A percentile compares a stretch with the other conserved stretches of the same genome.
Conservation (phyloP, 2,888 invertebrate genomes). For the Drosophila ustulata region DNA sequence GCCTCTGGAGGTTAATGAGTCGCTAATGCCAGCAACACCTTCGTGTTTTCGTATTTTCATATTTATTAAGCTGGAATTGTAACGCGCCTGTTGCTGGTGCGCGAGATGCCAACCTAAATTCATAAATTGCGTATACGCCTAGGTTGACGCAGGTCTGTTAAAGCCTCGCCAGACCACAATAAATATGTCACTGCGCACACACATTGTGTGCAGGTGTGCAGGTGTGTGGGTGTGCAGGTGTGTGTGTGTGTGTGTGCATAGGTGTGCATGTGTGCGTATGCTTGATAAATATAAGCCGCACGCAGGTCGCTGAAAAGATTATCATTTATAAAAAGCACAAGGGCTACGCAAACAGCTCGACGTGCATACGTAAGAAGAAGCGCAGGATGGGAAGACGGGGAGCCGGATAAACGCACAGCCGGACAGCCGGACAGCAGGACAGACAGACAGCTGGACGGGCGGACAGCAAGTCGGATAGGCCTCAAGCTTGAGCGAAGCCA, state of each 20-base stretch:
- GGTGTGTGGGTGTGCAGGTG: not conserved
- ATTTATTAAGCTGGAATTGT: constrained; percentile 23
- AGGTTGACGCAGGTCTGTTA: constrained; percentile 20
- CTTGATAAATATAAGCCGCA: constrained; percentile 67
- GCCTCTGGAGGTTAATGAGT: constrained; percentile 31
- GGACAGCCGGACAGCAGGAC: constrained; percentile 4
- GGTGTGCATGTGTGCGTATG: constrained; percentile 17
- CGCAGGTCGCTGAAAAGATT: constrained; percentile 55
- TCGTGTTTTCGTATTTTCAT: constrained; percentile 4
- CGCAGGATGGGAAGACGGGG: not conserved
- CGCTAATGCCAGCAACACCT: constrained; percentile 28
- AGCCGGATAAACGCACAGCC: constrained; percentile 5
- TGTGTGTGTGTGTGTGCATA: not conserved
- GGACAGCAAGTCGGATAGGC: constrained; percentile 13
- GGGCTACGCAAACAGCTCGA: constrained; percentile 37
- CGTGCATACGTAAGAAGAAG: constrained; percentile 7
- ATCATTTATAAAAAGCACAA: constrained; percentile 68
- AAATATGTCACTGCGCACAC: constrained; percentile 40
- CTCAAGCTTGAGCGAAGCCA: constrained; percentile 57
- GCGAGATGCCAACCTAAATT: constrained; percentile 46
- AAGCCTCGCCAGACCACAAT: constrained; percentile 13
- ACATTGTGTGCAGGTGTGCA: constrained; percentile 5
- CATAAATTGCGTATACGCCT: constrained; percentile 62
- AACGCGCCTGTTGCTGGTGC: constrained; percentile 30
- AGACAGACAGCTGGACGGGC: not conserved